These are phyloP conservation scores for Tolypeutes matacus DNA, from an alignment of 2,797 vertebrate species.

Conservation along the genomic window DNA sequence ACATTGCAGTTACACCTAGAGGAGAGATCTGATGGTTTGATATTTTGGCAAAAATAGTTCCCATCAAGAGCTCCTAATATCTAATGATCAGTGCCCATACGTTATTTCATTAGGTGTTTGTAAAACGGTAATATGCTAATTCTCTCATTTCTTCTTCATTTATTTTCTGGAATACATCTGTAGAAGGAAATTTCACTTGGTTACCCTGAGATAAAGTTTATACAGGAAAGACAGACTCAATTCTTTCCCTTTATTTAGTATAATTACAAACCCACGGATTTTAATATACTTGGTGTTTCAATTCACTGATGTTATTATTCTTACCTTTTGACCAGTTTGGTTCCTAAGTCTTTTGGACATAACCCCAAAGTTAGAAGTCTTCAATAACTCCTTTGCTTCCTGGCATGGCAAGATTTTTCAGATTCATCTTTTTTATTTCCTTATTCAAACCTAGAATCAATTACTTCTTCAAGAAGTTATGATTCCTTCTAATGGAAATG, in stretches of 20 bases:
- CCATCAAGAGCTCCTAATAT: neutral
- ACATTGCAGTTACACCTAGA: neutral
- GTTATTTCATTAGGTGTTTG: neutral
- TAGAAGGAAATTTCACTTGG: neutral
- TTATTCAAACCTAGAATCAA: neutral
- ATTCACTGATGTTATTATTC: neutral
- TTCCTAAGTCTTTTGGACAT: neutral
- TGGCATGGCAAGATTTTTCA: neutral
- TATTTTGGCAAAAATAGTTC: neutral
- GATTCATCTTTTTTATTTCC: neutral
- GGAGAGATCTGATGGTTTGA: neutral
- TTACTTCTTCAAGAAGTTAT: neutral
- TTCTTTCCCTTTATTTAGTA: slow-evolving; percentile 13
- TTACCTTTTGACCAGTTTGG: neutral
- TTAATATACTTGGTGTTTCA: neutral
- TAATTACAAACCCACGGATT: neutral
- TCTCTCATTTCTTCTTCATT: neutral
- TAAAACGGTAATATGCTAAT: neutral
- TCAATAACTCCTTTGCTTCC: neutral
- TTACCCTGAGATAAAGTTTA: neutral
- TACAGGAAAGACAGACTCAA: neutral
- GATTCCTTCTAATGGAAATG: neutral
- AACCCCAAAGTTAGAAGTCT: neutral
- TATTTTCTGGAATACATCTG: neutral
- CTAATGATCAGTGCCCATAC: neutral